Evolutionary conservation across 2,888 invertebrate genomes (phyloP), one percentile per base, ranked within the genome.

Genomic region (Apocheima hispidaria): DNA sequence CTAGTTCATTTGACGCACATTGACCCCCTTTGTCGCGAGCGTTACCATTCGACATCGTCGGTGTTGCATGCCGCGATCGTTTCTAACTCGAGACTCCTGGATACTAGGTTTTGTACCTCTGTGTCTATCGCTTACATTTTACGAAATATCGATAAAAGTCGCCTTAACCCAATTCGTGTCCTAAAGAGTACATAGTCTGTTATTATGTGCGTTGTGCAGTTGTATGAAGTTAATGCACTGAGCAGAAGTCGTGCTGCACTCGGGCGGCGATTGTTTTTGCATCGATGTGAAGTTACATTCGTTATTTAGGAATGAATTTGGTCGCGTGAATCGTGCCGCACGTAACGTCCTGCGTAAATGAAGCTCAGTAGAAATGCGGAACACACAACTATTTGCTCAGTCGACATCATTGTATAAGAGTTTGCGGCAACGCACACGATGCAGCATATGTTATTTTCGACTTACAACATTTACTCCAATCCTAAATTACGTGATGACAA

Each of bases 361-460:
- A 88, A 85, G 87, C 87, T 87, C 81, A 77, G 86, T 92, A 92
- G 92, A 92, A 92, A 92, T 90, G 92, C 92, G 92, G 92, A 92
- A 92, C 91, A 90, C 87, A 90, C 79, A 86, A 85, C 87, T 88
- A 88, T 91, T 91, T 89, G 90, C 90, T 89, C 87, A 86, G 90
- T 88, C 84, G 85, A 88, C 90, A 90, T 87, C 85, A 92, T 92
- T 92, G 92, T 92, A 91, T 92, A 92, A 92, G 89, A 88, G 86
- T 91, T 90, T 88, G 89, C 81, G 80, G 84, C 87, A 90, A 86
- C 81, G 79, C 85, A 84, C 73, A 84, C 87, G 77, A 82, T 85
- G 79, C 75, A 82, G 88, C 89, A 89, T 90, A 86, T 84, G 88
- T 91, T 91, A 90, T 90, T 89, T 90, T 90, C 84, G 78, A 82